A percentile compares a stretch with the other conserved stretches of the same genome.
Conservation (phyloP, 2,797 vertebrate genomes). For the Onychomys torridus region DNA sequence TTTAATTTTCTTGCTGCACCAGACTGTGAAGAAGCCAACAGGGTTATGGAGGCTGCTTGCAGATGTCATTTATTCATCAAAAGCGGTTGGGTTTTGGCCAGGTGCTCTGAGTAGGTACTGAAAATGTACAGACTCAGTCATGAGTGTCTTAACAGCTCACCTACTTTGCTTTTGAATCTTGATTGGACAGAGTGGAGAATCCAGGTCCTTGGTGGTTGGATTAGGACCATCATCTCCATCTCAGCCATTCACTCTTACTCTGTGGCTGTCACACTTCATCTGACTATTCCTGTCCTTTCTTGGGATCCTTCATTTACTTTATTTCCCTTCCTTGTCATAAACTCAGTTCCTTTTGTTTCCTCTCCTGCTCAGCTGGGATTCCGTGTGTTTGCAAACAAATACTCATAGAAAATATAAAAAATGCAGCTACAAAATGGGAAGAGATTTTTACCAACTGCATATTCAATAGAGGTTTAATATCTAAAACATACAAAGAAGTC, state of each 20-base stretch:
- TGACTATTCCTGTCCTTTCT: background rate
- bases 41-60: background rate
- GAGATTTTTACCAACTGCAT: too few species aligned
- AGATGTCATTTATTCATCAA: background rate
- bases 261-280: background rate
- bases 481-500: background rate
- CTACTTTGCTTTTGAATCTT: background rate
- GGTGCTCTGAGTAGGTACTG: background rate
- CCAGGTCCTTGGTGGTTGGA: background rate
- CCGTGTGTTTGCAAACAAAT: background rate
- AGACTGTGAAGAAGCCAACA: too few species aligned
- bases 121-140: too few species aligned
- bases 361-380: background rate
- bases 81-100: rapidly evolving
- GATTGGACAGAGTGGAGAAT: background rate
- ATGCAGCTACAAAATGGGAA: background rate
- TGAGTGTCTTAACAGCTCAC: background rate
- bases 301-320: background rate
- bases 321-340: background rate
- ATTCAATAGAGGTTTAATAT: background rate
- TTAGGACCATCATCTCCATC: background rate
- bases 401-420: background rate
- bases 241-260: background rate
- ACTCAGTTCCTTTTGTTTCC: background rate
- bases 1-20: background rate